A percentile compares a stretch with the other conserved stretches of the same genome.
Evolutionary conservation across 2,113 vertebrate genomes (phyloP).

Genomic region (Campylomormyrus numenius): DNA sequence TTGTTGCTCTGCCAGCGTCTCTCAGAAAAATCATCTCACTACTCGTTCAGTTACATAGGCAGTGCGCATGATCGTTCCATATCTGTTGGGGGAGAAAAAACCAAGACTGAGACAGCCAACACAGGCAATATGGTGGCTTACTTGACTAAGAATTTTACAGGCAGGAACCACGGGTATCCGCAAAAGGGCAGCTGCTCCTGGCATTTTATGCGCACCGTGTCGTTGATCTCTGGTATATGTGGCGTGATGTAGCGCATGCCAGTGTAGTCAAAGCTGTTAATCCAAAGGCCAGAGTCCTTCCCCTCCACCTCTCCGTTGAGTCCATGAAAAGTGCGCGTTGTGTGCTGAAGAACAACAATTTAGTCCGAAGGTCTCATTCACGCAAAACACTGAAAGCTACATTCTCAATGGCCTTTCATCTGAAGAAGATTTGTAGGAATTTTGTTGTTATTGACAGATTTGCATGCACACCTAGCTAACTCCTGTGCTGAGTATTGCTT

Average conservation of each 20-base stretch:
- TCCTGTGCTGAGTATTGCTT: not conserved
- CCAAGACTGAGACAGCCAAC: not conserved
- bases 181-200: conserved; percentile 76
- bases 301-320: conserved; percentile 73
- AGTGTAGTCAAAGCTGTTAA: conserved; percentile 90
- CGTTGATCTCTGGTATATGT: conserved; percentile 81
- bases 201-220: conserved; percentile 71
- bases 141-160: conserved; percentile 85
- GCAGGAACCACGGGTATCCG: conserved; percentile 90
- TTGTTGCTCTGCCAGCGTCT: not conserved
- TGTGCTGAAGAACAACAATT: conserved; percentile 60
- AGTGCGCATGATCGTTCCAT: not conserved
- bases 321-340: conserved; percentile 73
- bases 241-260: conserved; percentile 81
- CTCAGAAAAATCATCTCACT: not conserved
- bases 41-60: not conserved
- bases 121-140: conserved; percentile 41
- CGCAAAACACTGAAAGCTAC: not conserved
- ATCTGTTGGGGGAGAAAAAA: not conserved
- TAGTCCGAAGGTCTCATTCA: not conserved
- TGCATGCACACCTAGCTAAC: not conserved
- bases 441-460: not conserved
- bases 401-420: not conserved
- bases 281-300: conserved; percentile 88
- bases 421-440: not conserved